These are phyloP conservation scores for Lasioglossum morio DNA, from an alignment of 2,888 invertebrate species.

Conservation along the genomic window DNA sequence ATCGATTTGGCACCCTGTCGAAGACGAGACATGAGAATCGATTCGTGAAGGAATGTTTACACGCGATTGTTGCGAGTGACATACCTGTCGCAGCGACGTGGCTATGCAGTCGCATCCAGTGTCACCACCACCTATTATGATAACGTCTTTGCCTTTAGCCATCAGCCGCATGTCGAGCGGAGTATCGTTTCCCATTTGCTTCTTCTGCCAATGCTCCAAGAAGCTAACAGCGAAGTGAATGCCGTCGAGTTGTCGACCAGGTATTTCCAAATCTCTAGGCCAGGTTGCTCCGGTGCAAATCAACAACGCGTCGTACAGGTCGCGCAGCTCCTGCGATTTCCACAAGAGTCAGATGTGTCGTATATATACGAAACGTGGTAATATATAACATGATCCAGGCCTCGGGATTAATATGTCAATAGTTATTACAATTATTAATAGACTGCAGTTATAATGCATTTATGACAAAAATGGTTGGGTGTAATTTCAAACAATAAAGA, in stretches of 20 bases:
- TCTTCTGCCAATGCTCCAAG: conserved; percentile 98
- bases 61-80: neutral
- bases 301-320: conserved; percentile 91
- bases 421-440: no score
- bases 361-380: no score
- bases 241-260: conserved; percentile 95
- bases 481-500: no score
- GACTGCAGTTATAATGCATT: no score
- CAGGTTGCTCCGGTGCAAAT: conserved; percentile 98
- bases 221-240: conserved; percentile 99
- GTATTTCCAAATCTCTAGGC: conserved; percentile 95
- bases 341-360: neutral
- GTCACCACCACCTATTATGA: conserved; percentile 95
- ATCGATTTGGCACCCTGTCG: conserved; percentile 94
- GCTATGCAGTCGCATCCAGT: conserved; percentile 99
- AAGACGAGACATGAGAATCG: neutral
- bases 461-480: no score
- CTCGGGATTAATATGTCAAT: no score
- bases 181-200: conserved; percentile 90
- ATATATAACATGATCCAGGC: no score
- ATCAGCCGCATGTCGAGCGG: conserved; percentile 86
- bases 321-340: conserved; percentile 72
- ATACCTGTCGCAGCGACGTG: conserved; percentile 93
- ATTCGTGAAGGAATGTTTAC: neutral
- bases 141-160: conserved; percentile 97